Evolutionary conservation across 1,140 invertebrate species (phyloP), one percentile per base, ranked within the genome.

Genomic region (Maniola jurtina): DNA sequence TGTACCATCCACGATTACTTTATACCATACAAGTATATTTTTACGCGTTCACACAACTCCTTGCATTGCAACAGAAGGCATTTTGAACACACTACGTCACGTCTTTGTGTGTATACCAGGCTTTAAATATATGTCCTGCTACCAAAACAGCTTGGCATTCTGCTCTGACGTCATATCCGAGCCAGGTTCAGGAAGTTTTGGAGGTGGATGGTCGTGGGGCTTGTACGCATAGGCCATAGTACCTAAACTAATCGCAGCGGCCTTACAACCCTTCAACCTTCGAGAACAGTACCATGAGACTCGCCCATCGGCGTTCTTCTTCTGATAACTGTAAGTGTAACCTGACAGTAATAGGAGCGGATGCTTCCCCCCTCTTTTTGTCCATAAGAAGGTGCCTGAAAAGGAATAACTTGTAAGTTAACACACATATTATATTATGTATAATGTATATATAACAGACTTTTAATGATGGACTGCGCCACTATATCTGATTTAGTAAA

Each of bases 271-370:
- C 54, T 84, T 86, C 47, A 89, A 64, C 56, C 88, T 82, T 42
- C 86, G 65, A 0, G 88, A 90, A 60, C 88, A 90, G 64, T 90
- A 90, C 88, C 88, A 90, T 10, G 85, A 84, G 25, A 88, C 66
- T 15, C 85, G 74, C 9, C 88, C 88, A 66, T 89, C 80, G 8
- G 81, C 88, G 61, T 90, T 90, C 47, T 73, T 70, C 63, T 90
- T 90, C 65, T 90, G 88, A 48, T 81, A 90, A 61, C 84, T 90
- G 70, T 88, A 90, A 0, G 86, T 89, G 65, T 80, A 90, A 1
- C 86, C 86, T 8, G 69, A 60, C 5, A 86, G 66, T 8, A 88
- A 75, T 5, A 90, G 76, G 0, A 89, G 71, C 5, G 88, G 88
- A 73, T 90, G 88, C 54, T 82, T 89, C 0, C 84, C 86, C 0